These are phyloP conservation scores for Poeciliopsis turrubarensis DNA, from an alignment of 2,113 vertebrate genomes.

Conservation along the genomic window DNA sequence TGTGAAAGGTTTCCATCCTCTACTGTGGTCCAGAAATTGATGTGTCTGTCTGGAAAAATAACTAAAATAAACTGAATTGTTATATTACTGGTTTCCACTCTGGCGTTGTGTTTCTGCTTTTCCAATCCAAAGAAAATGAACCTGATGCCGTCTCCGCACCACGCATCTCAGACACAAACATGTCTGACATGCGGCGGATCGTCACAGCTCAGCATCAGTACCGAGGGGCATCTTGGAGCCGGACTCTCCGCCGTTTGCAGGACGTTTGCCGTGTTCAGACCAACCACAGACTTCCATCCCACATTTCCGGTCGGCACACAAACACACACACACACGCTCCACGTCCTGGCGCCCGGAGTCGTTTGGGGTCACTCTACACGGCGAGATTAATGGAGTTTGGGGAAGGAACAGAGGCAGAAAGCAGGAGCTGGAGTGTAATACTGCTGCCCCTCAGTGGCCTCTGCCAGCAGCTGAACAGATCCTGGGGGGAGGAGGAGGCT, in stretches of 20 bases:
- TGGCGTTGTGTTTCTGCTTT: constrained; percentile 38
- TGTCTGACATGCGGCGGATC: neutral
- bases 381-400: constrained; percentile 55
- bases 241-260: neutral
- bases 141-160: neutral
- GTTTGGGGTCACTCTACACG: constrained; percentile 58
- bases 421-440: constrained; percentile 42
- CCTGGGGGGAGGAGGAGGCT: neutral
- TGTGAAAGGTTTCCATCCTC: constrained; percentile 99
- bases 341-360: constrained; percentile 18
- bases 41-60: constrained; percentile 97
- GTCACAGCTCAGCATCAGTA: neutral
- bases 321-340: constrained; percentile 23
- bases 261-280: constrained; percentile 1
- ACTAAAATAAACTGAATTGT: constrained; percentile 96
- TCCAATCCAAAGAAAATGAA: neutral
- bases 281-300: constrained; percentile 17
- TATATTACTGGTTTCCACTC: constrained; percentile 74
- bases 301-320: constrained; percentile 13
- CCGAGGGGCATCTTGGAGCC: neutral
- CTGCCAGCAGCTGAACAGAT: constrained; percentile 9
- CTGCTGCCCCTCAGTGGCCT: constrained; percentile 73
- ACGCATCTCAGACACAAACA: neutral
- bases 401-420: constrained; percentile 10
- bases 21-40: constrained; percentile 99